phyloP scores from a whole-genome alignment of 2,888 invertebrate species.

The Chrysomela aeneicollis region DNA sequence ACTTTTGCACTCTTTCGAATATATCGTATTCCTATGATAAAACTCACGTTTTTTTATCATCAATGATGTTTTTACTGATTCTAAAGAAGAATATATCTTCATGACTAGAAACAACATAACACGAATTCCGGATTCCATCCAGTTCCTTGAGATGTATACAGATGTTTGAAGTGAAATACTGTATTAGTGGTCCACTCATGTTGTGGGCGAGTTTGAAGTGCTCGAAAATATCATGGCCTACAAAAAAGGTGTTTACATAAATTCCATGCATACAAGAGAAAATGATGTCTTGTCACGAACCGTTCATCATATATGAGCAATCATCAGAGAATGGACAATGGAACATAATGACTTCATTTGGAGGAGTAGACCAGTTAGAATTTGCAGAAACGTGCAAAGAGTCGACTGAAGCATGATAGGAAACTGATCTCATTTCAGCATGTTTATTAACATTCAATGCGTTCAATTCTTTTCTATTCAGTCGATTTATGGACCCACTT shows the following conservation, averaged over 20 bases:
- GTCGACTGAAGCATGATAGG: constrained; percentile 56
- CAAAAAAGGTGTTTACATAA: constrained; percentile 26
- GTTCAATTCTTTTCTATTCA: constrained; percentile 44
- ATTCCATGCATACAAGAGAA: too few species aligned
- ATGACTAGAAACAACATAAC: constrained; percentile 49
- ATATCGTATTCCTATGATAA: too few species aligned
- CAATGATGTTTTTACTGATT: constrained; percentile 27
- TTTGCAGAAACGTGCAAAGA: constrained; percentile 41
- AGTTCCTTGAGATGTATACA: constrained; percentile 48
- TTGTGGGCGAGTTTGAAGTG: constrained; percentile 55
- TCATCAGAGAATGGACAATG: constrained; percentile 53
- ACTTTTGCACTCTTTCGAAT: too few species aligned
- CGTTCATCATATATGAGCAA: constrained; percentile 50
- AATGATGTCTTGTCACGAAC: constrained; percentile 32
- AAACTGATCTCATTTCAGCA: constrained; percentile 46
- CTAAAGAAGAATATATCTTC: constrained; percentile 54
- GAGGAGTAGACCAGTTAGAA: constrained; percentile 21
- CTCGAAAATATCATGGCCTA: constrained; percentile 50
- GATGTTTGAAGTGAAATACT: constrained; percentile 55
- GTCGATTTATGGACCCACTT: constrained; percentile 47
- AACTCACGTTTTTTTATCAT: constrained; percentile 27
- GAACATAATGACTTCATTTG: constrained; percentile 35
- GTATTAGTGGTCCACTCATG: constrained; percentile 53
- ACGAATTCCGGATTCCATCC: constrained; percentile 44
- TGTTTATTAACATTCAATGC: constrained; percentile 34